Conservation (phyloP, 2,797 vertebrate species). For the Tamandua tetradactyla region DNA sequence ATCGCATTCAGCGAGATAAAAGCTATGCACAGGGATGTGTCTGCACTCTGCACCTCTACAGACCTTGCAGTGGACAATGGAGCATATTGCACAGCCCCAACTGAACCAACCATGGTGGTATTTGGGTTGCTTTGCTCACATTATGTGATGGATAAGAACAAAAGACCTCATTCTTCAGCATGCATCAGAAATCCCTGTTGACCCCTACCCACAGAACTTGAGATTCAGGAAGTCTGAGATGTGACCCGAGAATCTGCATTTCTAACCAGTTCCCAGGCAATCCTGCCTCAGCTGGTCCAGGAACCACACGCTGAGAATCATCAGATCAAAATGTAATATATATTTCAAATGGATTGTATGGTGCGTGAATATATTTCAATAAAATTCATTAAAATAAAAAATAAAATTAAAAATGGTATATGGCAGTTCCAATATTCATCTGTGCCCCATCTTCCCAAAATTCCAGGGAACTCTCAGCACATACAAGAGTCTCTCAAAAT, state of each 20-base stretch:
- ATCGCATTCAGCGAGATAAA: neutral
- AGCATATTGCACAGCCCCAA: conserved; percentile 1
- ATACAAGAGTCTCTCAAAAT: neutral
- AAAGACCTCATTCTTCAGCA: conserved; percentile 7
- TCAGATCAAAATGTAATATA: neutral
- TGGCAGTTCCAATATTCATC: neutral
- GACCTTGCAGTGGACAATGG: neutral
- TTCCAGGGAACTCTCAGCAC: neutral
- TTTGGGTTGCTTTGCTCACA: neutral
- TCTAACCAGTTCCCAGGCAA: neutral
- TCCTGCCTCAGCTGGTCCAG: neutral
- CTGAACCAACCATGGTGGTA: neutral
- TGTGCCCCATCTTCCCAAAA: neutral
- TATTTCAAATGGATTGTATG: neutral
- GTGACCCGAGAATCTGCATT: conserved; percentile 11
- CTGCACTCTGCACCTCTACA: neutral
- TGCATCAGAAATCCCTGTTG: neutral
- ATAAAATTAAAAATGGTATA: too few relatives aligned
- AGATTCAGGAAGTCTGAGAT: neutral
- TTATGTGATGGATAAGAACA: conserved; percentile 35
- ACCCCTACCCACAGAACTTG: neutral
- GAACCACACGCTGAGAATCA: neutral
- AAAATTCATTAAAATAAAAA: too few relatives aligned
- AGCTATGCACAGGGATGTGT: neutral
- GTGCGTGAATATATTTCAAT: too few relatives aligned